Evolutionary conservation across 1,140 invertebrate genomes (phyloP).

Genomic region (Tribolium madens): DNA sequence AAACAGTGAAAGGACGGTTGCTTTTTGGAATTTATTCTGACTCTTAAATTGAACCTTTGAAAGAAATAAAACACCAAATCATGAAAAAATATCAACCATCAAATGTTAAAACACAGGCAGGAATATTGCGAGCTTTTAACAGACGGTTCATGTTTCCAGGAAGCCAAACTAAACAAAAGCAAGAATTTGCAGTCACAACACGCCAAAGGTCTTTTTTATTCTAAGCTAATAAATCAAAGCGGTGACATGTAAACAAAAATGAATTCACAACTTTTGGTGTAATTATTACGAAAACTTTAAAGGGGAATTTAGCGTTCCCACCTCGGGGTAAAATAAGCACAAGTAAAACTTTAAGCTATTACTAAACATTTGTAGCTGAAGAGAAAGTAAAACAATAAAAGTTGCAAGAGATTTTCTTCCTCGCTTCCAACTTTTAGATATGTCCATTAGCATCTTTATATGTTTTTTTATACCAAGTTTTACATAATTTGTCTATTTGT

Average conservation of each 20-base stretch:
- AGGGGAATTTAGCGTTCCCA: not conserved
- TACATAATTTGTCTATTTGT: constrained; percentile 15
- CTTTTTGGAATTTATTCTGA: not conserved
- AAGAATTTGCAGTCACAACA: not conserved
- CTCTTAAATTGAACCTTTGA: not conserved
- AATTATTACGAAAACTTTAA: not conserved
- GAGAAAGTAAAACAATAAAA: constrained; percentile 6
- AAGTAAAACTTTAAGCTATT: not conserved
- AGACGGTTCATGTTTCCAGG: not conserved
- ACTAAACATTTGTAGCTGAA: not conserved
- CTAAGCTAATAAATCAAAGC: not conserved
- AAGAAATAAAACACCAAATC: not conserved
- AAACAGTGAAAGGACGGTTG: not conserved
- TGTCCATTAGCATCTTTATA: constrained; percentile 30
- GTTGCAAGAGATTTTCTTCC: not conserved
- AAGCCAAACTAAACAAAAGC: not conserved
- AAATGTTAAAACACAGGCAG: not conserved
- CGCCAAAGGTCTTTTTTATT: not conserved
- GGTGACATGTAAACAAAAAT: not conserved
- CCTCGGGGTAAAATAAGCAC: not conserved
- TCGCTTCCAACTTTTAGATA: not conserved
- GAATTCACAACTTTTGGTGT: not conserved
- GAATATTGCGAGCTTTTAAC: not conserved
- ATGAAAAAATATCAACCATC: not conserved
- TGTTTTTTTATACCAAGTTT: constrained; percentile 2